Evolutionary conservation across 2,797 vertebrate genomes (phyloP).

Genomic region (Tarsius wallacei): DNA sequence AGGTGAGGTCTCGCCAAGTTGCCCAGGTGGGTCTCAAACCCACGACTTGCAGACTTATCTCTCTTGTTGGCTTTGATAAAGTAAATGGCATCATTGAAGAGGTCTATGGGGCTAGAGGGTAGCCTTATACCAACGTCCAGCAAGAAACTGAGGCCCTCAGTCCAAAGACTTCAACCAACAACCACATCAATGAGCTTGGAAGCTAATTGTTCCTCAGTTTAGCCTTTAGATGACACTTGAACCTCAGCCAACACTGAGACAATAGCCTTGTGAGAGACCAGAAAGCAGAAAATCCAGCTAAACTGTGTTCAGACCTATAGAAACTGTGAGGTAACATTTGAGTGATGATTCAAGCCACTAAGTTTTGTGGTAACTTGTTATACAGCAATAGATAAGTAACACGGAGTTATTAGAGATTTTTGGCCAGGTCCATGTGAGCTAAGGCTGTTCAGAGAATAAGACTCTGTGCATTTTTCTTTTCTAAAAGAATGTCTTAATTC

Average conservation of each 20-base stretch:
- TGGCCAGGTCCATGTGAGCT: neutral
- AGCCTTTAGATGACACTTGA: neutral
- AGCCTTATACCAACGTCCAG: neutral
- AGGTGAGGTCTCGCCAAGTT: too few species aligned
- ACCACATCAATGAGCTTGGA: neutral
- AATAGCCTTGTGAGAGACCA: neutral
- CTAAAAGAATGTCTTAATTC: conserved; percentile 27
- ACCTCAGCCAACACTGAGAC: neutral
- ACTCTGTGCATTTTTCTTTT: conserved; percentile 50
- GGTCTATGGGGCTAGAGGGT: neutral
- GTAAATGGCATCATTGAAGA: neutral
- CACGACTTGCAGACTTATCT: neutral
- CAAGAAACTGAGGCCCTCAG: neutral
- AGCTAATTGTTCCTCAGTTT: neutral
- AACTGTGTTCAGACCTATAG: neutral
- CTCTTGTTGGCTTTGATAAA: neutral
- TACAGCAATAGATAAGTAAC: neutral
- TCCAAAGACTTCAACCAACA: neutral
- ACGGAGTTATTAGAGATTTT: neutral
- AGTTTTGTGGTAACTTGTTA: neutral
- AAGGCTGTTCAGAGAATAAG: conserved; percentile 19
- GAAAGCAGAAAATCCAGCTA: neutral
- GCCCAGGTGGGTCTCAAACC: too few species aligned
- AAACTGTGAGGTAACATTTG: neutral
- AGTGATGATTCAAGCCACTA: neutral